Percentiles rank a stretch among this genome's conserved stretches.
Conservation (phyloP, 2,888 invertebrate genomes). For the Ganaspis brasiliensis region DNA sequence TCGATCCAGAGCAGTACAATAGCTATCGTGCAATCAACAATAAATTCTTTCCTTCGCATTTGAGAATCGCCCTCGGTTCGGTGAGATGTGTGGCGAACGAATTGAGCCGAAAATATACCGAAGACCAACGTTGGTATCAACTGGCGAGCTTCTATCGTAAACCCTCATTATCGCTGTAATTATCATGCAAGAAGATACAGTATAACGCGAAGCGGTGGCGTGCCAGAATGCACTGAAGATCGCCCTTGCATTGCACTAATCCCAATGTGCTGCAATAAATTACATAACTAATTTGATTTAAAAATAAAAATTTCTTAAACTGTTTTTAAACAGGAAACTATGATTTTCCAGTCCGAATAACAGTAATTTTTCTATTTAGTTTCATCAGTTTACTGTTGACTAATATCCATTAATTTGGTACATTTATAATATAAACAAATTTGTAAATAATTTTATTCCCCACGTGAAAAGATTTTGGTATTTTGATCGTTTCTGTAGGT, state of each 20-base stretch:
- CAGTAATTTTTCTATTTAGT: no score
- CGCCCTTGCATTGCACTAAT: constrained; percentile 74
- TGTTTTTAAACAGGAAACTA: background rate
- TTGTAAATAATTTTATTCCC: no score
- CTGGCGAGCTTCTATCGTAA: constrained; percentile 72
- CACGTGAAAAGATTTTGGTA: no score
- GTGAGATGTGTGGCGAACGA: constrained; percentile 47
- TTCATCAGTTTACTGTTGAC: no score
- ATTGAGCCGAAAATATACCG: constrained; percentile 53
- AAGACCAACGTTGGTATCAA: constrained; percentile 52
- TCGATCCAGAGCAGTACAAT: constrained; percentile 38
- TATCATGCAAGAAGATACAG: constrained; percentile 76
- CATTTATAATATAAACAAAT: no score
- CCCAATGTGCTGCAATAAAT: constrained; percentile 75
- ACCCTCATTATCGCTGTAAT: constrained; percentile 78
- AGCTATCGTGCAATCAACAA: constrained; percentile 55
- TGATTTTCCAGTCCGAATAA: no score
- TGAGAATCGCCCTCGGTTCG: constrained; percentile 47
- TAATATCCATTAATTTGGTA: no score
- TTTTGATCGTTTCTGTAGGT: no score
- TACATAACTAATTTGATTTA: constrained; percentile 75
- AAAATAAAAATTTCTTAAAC: constrained; percentile 57
- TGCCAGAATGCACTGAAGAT: constrained; percentile 79
- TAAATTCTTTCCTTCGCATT: constrained; percentile 59
- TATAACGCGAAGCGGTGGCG: constrained; percentile 76